These are phyloP conservation scores for Paracyclopina nana DNA, from an alignment of 1,140 invertebrate species.

Conservation along the genomic window DNA sequence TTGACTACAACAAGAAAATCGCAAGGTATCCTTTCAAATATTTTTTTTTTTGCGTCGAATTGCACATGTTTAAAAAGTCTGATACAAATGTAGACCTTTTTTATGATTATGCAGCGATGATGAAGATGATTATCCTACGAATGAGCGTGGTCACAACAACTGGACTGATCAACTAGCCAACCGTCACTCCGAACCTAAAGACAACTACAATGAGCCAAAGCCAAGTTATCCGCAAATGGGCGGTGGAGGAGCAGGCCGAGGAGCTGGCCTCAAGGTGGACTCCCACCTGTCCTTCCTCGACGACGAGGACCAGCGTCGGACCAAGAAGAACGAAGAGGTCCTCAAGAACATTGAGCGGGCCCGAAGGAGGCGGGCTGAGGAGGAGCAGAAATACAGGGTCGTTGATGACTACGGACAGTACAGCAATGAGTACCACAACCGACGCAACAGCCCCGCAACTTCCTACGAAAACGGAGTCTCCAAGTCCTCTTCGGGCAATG, in stretches of 20 bases:
- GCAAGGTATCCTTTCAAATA: slow-evolving; percentile 1
- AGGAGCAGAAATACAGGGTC: slow-evolving; percentile 13
- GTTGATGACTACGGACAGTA: too few relatives aligned
- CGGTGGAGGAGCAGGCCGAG: too few relatives aligned
- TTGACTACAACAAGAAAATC: slow-evolving; percentile 16
- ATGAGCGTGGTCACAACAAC: too few relatives aligned
- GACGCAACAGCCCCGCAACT: too few relatives aligned
- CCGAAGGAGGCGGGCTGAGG: slow-evolving; percentile 6
- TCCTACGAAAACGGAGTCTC: too few relatives aligned
- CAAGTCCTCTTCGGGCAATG: too few relatives aligned
- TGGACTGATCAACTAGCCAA: too few relatives aligned
- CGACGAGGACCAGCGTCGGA: slow-evolving; percentile 6
- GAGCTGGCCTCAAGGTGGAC: too few relatives aligned
- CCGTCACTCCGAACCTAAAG: too few relatives aligned
- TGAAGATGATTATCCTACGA: not conserved
- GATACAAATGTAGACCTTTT: not conserved
- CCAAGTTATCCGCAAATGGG: too few relatives aligned
- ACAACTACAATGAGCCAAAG: too few relatives aligned
- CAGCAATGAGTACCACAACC: too few relatives aligned
- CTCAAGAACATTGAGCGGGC: slow-evolving; percentile 17
- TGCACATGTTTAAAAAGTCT: not conserved
- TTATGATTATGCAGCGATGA: not conserved
- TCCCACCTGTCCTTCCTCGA: not conserved
- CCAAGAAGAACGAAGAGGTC: slow-evolving; percentile 12
- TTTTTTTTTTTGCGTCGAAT: not conserved